Base-by-base conservation (phyloP, 37 sponge, comb jelly and placozoan species). In the Halichondria panicea region DNA sequence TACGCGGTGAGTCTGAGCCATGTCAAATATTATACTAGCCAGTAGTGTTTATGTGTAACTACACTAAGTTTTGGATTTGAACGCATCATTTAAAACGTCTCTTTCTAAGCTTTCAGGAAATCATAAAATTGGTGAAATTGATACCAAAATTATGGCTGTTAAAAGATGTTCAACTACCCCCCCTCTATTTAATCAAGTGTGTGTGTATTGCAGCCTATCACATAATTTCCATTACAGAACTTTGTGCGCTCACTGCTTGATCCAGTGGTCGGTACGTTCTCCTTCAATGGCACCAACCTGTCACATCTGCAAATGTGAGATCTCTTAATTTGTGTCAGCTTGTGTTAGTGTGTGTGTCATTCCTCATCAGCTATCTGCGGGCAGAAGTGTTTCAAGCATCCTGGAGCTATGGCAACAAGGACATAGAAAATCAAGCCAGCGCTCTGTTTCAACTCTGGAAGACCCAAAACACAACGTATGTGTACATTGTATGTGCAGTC, bases 1-100 rank as follows among this genome's bases (percentile, higher is more conserved):
- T 94, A 68, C 63, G 40, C 70, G 80, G 94, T 94, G 43, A 32
- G 55, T 12, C 22, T 59, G 11, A n/a, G n/a, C n/a, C n/a, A n/a
- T n/a, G n/a, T n/a, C n/a, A n/a, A n/a, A 18, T 48, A 18, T 48
- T 48, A 48, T 48, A 11, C 52, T 15, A 18, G 13, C 15, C 13
- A 18, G 15, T 48, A 15, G 52, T 15, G 13, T 48, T 18, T 48
- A 48, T 15, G 15, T 48, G 52, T 48, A 48, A 15, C 52, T 48
- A 48, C 52, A 18, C 13, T 11, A 48, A 48, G 52, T 18, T 15
- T 48, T 11, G 13, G 15, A 18, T 11, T 18, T 48, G 52, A 15
- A 48, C 52, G 15, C 15, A 18, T 48, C 15, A 18, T 48, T 18
- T 18, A 15, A 48, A 11, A 48, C 11, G 52, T 48, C 15, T 48